phyloP scores from a whole-genome alignment of 2,797 vertebrate genomes.

The Bufotes viridis region DNA sequence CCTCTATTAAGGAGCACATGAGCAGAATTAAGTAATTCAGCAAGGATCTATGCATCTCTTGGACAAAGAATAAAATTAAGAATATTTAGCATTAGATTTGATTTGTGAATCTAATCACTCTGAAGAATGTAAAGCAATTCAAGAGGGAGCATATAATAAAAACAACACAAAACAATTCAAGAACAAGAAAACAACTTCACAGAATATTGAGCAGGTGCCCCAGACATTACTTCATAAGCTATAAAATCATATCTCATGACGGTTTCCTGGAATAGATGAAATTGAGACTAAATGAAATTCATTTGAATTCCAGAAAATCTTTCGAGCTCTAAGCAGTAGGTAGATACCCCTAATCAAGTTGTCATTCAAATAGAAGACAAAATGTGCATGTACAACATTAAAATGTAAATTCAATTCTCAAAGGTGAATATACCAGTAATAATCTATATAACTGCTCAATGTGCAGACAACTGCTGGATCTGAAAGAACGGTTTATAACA shows the following conservation, averaged over 20 bases:
- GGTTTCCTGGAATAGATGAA: constrained; percentile 44
- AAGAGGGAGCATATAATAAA: not conserved
- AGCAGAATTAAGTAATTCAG: not conserved
- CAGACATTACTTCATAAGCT: constrained; percentile 54
- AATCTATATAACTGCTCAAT: constrained; percentile 26
- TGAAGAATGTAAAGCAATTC: not conserved
- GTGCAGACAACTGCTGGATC: constrained; percentile 15
- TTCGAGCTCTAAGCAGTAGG: constrained; percentile 17
- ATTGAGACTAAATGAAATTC: constrained; percentile 53
- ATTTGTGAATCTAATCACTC: constrained; percentile 25
- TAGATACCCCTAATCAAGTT: constrained; percentile 37
- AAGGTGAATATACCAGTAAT: constrained; percentile 37
- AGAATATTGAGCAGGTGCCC: constrained; percentile 48
- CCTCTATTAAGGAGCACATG: not conserved
- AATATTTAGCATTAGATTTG: constrained; percentile 23
- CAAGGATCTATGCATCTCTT: not conserved
- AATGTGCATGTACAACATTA: constrained; percentile 42
- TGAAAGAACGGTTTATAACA: constrained; percentile 27
- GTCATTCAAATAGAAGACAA: constrained; percentile 50
- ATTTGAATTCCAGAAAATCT: constrained; percentile 44
- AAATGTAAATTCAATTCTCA: constrained; percentile 45
- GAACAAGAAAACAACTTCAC: constrained; percentile 44
- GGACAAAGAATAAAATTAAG: constrained; percentile 7
- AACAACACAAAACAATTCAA: constrained; percentile 15
- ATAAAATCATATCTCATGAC: constrained; percentile 44